phyloP scores from a whole-genome alignment of 1,140 invertebrate species.

The Zaprionus lachaisei region DNA sequence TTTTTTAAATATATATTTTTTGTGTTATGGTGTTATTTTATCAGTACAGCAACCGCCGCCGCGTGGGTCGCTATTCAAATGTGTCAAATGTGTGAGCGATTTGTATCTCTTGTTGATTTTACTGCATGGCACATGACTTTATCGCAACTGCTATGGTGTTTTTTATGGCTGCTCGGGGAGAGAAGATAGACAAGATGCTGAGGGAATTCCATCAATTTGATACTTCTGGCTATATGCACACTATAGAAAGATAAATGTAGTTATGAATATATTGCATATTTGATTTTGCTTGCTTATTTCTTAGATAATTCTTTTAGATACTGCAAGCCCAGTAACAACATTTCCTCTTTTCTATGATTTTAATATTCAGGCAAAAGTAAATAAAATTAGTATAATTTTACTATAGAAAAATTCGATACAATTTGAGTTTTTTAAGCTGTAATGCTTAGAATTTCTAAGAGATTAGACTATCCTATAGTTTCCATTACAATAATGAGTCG shows the following conservation, averaged over 20 bases:
- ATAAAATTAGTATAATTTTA: no score
- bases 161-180: neutral
- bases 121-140: conserved; percentile 37
- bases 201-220: neutral
- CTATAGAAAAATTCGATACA: no score
- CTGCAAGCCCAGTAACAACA: no score
- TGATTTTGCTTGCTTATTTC: neutral
- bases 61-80: conserved; percentile 55
- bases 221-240: neutral
- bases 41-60: conserved; percentile 66
- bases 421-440: no score
- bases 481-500: no score
- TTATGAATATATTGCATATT: neutral
- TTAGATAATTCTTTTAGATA: no score
- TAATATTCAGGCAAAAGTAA: no score
- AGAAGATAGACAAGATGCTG: neutral
- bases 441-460: no score
- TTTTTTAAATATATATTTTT: conserved; percentile 18
- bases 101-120: conserved; percentile 46
- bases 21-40: conserved; percentile 63
- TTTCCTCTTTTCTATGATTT: no score
- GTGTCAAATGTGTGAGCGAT: conserved; percentile 27
- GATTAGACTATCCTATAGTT: no score
- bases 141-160: conserved; percentile 3
- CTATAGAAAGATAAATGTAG: neutral